Base-by-base conservation (phyloP, 2,113 vertebrate species). In the Lethenteron reissneri region DNA sequence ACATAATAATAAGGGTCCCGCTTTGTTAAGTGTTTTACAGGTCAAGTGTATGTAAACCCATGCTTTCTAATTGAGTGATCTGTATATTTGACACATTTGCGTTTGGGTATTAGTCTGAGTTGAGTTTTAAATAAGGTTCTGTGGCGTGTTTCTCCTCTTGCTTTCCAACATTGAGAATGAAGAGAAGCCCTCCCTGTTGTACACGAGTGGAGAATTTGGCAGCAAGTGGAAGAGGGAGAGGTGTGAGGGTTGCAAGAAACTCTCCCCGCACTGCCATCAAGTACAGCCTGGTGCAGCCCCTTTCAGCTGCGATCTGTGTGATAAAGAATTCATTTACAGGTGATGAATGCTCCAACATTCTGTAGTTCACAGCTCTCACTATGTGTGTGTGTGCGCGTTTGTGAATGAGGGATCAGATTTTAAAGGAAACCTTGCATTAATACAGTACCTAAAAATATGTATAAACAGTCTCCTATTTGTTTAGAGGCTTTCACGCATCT, bases 391-490 rank as follows among this genome's bases (percentile, higher is more conserved):
- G 21, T 21, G 25, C 57, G 71, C 79, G 79, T 81, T 80, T 81
- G 80, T 81, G 82, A 83, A 83, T 56, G 2, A 56, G 77, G 62
- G 79, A 71, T 25, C 15, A 41, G 69, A 79, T 76, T 76, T 73
- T 80, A 76, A 75, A 78, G 80, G 81, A 82, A 79, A 79, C 79
- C 82, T 75, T 72, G 73, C 71, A 72, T 57, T 57, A 69, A 69
- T 70, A 73, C 58, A 76, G 73, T 74, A 72, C 71, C 71, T 78
- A 73, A 80, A 75, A 81, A 80, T 78, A 80, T 82, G 81, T 81
- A 71, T 19, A 72, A 70, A 73, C 57, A 62, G 70, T 19, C 71
- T n/a, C 58, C 64, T 74, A 56, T 71, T 70, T 41, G n/a, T 72
- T 71, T 72, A 57, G 71, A 12, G 57, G n/a, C 71, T 71, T 57